Evolutionary conservation across 37 sponge, comb jelly and placozoan species (phyloP).

Genomic region (Petrosia ficiformis): DNA sequence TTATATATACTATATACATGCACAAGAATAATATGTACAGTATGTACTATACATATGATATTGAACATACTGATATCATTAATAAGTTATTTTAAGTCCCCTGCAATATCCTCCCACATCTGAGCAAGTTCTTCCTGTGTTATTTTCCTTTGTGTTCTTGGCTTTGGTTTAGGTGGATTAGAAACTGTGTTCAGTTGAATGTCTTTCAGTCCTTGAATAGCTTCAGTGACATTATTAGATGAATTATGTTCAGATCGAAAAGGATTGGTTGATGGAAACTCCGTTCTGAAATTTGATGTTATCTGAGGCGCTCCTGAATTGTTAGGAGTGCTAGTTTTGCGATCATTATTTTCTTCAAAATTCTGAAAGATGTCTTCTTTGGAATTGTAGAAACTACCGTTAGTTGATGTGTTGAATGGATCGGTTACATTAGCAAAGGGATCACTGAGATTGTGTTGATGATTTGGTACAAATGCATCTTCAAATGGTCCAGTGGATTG

Average conservation of each 20-base stretch:
- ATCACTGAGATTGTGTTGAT: background rate
- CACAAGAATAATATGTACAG: too few relatives aligned
- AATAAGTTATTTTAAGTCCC: background rate
- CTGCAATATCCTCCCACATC: constrained; percentile 20
- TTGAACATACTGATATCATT: too few relatives aligned
- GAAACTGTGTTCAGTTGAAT: too few relatives aligned
- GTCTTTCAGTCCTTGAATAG: too few relatives aligned
- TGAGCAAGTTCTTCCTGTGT: constrained; percentile 31
- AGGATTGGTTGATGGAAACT: too few relatives aligned
- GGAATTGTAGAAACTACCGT: constrained; percentile 9
- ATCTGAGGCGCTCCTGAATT: too few relatives aligned
- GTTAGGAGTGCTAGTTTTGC: background rate
- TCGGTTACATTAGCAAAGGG: constrained; percentile 4
- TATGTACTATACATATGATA: too few relatives aligned
- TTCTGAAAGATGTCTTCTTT: constrained; percentile 1
- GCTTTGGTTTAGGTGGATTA: too few relatives aligned
- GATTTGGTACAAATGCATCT: background rate
- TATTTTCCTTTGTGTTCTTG: constrained; percentile 3
- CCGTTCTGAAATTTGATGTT: too few relatives aligned
- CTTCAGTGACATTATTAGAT: too few relatives aligned
- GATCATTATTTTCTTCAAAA: background rate
- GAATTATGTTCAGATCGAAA: too few relatives aligned
- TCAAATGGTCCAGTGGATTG: background rate
- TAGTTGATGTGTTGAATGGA: constrained; percentile 2
- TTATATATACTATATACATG: too few relatives aligned